Base-by-base conservation (phyloP, 92 coral and sea anemone species). In the Bergia puertoricense region DNA sequence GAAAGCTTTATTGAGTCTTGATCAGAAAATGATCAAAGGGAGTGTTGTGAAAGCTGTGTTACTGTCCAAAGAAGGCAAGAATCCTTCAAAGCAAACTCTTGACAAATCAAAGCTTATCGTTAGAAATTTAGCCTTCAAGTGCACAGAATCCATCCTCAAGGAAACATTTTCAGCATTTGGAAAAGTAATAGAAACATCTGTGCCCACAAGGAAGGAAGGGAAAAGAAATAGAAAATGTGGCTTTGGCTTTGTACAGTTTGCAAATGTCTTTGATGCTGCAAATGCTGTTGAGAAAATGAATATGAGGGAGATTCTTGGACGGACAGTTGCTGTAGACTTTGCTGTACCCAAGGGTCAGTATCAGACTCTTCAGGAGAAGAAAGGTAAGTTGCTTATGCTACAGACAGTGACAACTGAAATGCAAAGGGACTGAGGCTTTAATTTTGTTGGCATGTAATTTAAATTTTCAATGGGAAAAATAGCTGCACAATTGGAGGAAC, bases 251-350 rank as follows among this genome's bases (percentile, higher is more conserved):
- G 99, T 97, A 66, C 99, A 97, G 94, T 97, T 94, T 74, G 77
- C 90, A 46, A 91, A 83, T 68, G 95, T 94, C 14, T 95, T 95
- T 85, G 94, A 94, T 82, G 99, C 99, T 74, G 99, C 97, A 23
- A 97, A 95, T 65, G 98, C 99, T 43, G 71, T 93, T 72, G 93
- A 97, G 57, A 92, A 86, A 78, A 90, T 94, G 92, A 97, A 97
- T 90, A 77, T 85, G 79, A 95, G 95, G 81, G 92, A 95, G 88
- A 92, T 95, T 46, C 90, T 92, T 78, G 99, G 99, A 1, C 42
- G 99, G 36, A 93, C 98, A 56, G 91, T 97, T 1, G 99, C 99
- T 11, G 96, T 97, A 0, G 99, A 97, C 79, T 97, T 96, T 96
- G 94, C 99, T 16, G 88, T 97, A 8, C 88, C 98, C 14, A 95